These are phyloP conservation scores for Ctenopoma kingsleyae DNA, from an alignment of 2,797 vertebrate species.

Conservation along the genomic window DNA sequence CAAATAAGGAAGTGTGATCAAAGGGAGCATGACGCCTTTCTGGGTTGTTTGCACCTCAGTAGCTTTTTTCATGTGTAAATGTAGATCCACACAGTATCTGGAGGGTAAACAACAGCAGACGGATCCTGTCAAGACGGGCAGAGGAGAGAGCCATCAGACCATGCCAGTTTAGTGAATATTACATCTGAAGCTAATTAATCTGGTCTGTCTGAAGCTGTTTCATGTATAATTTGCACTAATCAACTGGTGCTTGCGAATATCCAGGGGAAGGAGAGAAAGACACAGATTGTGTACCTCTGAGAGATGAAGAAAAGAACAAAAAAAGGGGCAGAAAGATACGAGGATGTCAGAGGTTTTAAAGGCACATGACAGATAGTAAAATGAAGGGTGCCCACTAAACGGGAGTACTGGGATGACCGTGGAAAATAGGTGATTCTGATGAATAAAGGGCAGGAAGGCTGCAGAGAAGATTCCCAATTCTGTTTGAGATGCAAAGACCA, in stretches of 20 bases:
- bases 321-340: constrained; percentile 4
- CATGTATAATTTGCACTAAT: constrained; percentile 62
- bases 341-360: constrained; percentile 3
- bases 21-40: constrained; percentile 41
- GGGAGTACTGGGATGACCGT: neutral
- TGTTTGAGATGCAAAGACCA: neutral
- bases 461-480: constrained; percentile 16
- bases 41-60: constrained; percentile 51
- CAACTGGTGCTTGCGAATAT: constrained; percentile 56
- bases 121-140: constrained; percentile 61
- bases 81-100: constrained; percentile 55
- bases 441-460: neutral
- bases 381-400: neutral
- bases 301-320: constrained; percentile 18
- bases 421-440: neutral
- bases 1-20: constrained; percentile 64
- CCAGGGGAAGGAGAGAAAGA: constrained; percentile 28
- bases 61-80: constrained; percentile 59
- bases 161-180: constrained; percentile 75
- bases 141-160: constrained; percentile 61
- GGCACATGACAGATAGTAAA: neutral
- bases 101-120: constrained; percentile 75
- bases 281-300: constrained; percentile 16
- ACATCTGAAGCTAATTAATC: constrained; percentile 84
- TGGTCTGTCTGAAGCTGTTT: constrained; percentile 59